Percentiles rank a stretch among this genome's conserved stretches.
Conservation (phyloP, 2,888 invertebrate species). For the Trichogramma evanescens region DNA sequence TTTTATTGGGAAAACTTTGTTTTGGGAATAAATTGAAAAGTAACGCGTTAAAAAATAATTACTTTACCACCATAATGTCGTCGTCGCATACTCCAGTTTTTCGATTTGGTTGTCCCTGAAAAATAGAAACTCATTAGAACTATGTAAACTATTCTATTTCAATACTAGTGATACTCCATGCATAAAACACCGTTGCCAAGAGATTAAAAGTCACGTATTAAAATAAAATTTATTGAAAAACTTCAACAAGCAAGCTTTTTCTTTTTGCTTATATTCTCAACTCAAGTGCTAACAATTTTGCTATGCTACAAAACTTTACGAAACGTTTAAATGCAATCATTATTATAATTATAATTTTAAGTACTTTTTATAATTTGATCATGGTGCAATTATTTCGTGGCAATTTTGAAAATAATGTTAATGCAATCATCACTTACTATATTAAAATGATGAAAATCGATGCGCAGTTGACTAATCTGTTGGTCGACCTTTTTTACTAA, state of each 20-base stretch:
- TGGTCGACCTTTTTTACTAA: conserved; percentile 68
- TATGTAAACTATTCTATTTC: no score
- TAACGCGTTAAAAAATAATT: background rate
- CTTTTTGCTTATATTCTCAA: background rate
- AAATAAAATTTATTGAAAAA: no score
- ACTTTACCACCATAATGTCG: conserved; percentile 52
- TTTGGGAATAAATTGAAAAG: background rate
- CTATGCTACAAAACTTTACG: background rate
- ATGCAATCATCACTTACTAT: conserved; percentile 53
- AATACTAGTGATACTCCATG: no score
- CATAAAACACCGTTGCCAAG: no score
- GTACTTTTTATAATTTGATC: background rate
- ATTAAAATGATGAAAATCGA: conserved; percentile 78
- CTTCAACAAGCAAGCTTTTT: background rate
- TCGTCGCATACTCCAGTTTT: conserved; percentile 72
- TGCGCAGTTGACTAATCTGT: conserved; percentile 73
- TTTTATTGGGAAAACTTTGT: background rate
- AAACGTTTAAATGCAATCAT: background rate
- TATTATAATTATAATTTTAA: background rate
- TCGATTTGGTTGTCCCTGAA: conserved; percentile 75
- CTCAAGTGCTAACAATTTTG: no score
- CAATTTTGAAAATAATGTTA: no score
- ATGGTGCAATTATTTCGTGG: no score
- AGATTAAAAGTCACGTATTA: no score
- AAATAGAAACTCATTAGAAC: conserved; percentile 21